Conservation (phyloP, 1,140 invertebrate genomes). For the Prorops nasuta region DNA sequence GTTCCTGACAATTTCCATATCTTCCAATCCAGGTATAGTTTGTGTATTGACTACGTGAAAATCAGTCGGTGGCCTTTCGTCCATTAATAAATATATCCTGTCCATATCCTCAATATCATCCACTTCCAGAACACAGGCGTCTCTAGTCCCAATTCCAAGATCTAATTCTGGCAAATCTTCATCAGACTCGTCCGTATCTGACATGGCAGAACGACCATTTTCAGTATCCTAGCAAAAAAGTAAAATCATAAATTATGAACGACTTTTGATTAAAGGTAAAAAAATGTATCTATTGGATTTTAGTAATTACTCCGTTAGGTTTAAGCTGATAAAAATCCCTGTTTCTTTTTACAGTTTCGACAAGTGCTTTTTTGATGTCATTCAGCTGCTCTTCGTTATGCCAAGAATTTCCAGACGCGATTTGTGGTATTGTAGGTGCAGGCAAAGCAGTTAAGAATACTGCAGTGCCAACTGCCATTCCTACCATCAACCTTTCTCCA, state of each 20-base stretch:
- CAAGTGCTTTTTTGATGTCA: slow-evolving; percentile 65
- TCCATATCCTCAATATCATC: slow-evolving; percentile 86
- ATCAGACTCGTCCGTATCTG: slow-evolving; percentile 70
- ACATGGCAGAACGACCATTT: slow-evolving; percentile 45
- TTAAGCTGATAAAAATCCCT: slow-evolving; percentile 69
- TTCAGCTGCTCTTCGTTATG: slow-evolving; percentile 64
- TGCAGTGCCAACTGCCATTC: slow-evolving; percentile 85
- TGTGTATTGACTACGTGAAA: slow-evolving; percentile 86
- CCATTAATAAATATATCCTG: slow-evolving; percentile 75
- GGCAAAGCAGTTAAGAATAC: slow-evolving; percentile 75
- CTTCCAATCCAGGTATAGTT: slow-evolving; percentile 70
- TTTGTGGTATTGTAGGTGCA: slow-evolving; percentile 66
- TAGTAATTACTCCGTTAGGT: slow-evolving; percentile 40
- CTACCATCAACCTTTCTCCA: slow-evolving; percentile 83
- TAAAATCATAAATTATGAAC: slow-evolving; percentile 7
- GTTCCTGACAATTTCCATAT: slow-evolving; percentile 69
- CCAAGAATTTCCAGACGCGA: slow-evolving; percentile 65
- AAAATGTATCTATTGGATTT: neutral
- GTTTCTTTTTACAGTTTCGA: slow-evolving; percentile 69
- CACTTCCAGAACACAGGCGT: slow-evolving; percentile 81
- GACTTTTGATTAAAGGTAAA: too few species aligned
- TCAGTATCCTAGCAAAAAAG: slow-evolving; percentile 45
- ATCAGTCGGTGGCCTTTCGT: slow-evolving; percentile 73
- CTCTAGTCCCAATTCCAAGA: slow-evolving; percentile 75
- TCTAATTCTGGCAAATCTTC: slow-evolving; percentile 76